These are phyloP conservation scores for Sakesphorus luctuosus DNA, from an alignment of 2,113 vertebrate species.

Conservation along the genomic window DNA sequence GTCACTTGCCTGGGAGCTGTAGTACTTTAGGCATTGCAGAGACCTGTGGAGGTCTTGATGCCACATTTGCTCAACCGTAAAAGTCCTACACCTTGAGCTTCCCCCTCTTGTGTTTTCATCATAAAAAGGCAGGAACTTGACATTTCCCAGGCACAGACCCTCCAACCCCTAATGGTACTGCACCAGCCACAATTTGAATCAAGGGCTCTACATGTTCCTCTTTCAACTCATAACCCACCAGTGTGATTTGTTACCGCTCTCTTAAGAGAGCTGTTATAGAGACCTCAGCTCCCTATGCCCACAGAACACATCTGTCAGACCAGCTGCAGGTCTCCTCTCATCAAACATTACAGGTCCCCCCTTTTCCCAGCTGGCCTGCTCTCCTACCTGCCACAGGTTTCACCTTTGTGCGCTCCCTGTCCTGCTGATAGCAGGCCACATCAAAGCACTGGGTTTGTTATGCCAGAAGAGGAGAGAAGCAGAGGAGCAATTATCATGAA, in stretches of 20 bases:
- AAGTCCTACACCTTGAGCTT: background rate
- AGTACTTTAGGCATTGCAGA: background rate
- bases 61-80: background rate
- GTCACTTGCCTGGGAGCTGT: background rate
- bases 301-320: background rate
- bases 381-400: background rate
- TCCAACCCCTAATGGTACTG: background rate
- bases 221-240: accelerated
- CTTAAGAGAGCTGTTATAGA: background rate
- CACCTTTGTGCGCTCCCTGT: background rate
- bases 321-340: background rate
- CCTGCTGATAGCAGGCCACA: background rate
- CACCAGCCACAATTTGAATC: background rate
- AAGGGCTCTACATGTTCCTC: background rate
- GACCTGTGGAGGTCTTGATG: accelerated
- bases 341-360: background rate
- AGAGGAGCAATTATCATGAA: constrained; percentile 33
- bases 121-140: background rate
- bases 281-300: accelerated
- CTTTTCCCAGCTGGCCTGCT: background rate
- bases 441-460: background rate
- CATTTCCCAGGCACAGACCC: background rate
- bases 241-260: background rate
- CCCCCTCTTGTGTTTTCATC: background rate
- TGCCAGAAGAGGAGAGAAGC: background rate